Percentiles rank a stretch among this genome's conserved stretches.
These are phyloP conservation scores for Neosilurus hyrtlii DNA, from an alignment of 2,797 vertebrate genomes.

Conservation along the genomic window DNA sequence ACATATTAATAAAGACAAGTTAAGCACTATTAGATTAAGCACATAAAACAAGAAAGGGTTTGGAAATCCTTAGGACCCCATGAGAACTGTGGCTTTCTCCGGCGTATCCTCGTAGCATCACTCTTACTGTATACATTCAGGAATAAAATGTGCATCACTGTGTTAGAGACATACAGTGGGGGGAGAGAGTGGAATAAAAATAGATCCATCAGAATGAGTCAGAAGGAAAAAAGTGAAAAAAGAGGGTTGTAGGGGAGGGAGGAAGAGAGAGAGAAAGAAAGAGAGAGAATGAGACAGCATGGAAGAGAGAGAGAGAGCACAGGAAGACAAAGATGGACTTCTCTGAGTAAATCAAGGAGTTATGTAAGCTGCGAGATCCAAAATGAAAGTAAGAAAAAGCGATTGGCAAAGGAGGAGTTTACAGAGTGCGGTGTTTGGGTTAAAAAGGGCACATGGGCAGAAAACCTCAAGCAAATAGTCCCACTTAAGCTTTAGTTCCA, in stretches of 20 bases:
- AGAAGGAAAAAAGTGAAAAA: constrained; percentile 48
- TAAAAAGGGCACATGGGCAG: neutral
- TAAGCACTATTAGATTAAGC: constrained; percentile 27
- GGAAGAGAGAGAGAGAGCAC: constrained; percentile 44
- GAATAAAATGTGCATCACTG: constrained; percentile 64
- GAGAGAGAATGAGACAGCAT: constrained; percentile 30
- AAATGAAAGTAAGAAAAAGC: constrained; percentile 26
- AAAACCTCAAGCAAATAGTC: neutral
- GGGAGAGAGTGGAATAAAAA: constrained; percentile 54
- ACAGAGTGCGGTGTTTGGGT: constrained; percentile 24
- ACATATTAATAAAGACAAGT: constrained; percentile 16
- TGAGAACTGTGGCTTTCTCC: constrained; percentile 49
- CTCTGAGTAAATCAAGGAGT: constrained; percentile 65
- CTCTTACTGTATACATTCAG: constrained; percentile 64
- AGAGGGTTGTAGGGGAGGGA: constrained; percentile 32
- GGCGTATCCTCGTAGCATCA: constrained; percentile 57
- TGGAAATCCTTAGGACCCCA: constrained; percentile 54
- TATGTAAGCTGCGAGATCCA: constrained; percentile 66
- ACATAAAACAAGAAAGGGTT: constrained; percentile 51
- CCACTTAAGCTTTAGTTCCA: too few species aligned
- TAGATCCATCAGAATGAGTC: constrained; percentile 54
- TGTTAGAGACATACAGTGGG: constrained; percentile 63
- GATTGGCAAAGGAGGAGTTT: constrained; percentile 7
- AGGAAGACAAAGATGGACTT: constrained; percentile 56
- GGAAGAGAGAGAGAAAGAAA: constrained; percentile 47